Base-by-base conservation (phyloP, 2,888 invertebrate species). In the Crepidodera aurea region DNA sequence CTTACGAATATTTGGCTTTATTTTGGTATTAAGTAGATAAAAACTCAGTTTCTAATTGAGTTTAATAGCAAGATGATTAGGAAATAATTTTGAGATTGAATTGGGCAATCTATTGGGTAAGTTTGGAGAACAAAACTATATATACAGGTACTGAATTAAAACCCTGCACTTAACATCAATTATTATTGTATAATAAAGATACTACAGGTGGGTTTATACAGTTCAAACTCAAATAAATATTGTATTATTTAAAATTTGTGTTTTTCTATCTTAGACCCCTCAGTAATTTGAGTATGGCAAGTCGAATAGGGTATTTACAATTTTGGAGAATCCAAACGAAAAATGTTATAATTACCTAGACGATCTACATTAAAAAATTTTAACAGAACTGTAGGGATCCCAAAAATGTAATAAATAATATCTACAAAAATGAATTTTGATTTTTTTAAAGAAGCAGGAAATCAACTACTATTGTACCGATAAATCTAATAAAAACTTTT, bases 221-320 rank as follows among this genome's bases (percentile, higher is more conserved):
- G 46, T 46, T 46, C 46, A 46, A 25, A 22, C 46, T 46, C 46
- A 46, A 46, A 46, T 46, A 46, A 46, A 46, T 46, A 46, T 25
- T 22, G 46, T 40, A 40, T 37, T 37, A 37, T 40, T 40, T 40
- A 46, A 46, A 1, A 10, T 22, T 25, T 25, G 22, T 25, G 4
- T 46, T 44, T 44, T 44, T 13, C 13, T 42, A 18, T 42, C n/a
- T 1, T 22, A 42, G 4, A 18, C 2, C 13, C 34, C 34, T 34
- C 7, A 10, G 2, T 22, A 22, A 22, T 22, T 22, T n/a, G n/a
- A n/a, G n/a, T n/a, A n/a, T n/a, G n/a, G n/a, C n/a, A n/a, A n/a
- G n/a, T n/a, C n/a, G n/a, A n/a, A n/a, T n/a, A n/a, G n/a, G n/a
- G n/a, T n/a, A n/a, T n/a, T n/a, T n/a, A n/a, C n/a, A n/a, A n/a